A percentile compares a stretch with the other conserved stretches of the same genome.
These are phyloP conservation scores for Habrosyne pyritoides DNA, from an alignment of 2,888 invertebrate genomes.

Conservation along the genomic window DNA sequence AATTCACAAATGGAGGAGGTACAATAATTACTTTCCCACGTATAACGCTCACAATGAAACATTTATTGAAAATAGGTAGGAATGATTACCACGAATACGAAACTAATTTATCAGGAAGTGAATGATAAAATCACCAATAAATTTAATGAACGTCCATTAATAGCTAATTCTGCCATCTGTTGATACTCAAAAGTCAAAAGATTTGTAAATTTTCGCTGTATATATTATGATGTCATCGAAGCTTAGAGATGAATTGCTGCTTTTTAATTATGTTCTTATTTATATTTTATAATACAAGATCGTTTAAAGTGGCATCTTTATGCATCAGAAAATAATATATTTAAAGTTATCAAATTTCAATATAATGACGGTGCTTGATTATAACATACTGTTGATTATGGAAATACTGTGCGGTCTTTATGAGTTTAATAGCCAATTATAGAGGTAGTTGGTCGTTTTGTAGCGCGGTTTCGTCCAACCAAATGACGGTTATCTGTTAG, in stretches of 20 bases:
- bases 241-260: not conserved
- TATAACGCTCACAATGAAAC: not conserved
- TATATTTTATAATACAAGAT: not conserved
- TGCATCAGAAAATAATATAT: not conserved
- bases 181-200: conserved; percentile 28
- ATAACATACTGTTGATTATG: conserved; percentile 19
- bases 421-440: conserved; percentile 17
- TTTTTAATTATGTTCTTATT: not conserved
- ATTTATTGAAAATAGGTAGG: not conserved
- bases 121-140: conserved; percentile 21
- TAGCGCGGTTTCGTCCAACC: conserved; percentile 5
- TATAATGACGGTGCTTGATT: not conserved
- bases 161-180: conserved; percentile 24
- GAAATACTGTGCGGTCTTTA: conserved; percentile 17
- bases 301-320: not conserved
- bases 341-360: conserved; percentile 1
- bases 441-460: conserved; percentile 19
- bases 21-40: too few species aligned
- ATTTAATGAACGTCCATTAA: conserved; percentile 17
- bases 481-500: not conserved
- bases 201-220: conserved; percentile 30
- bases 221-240: conserved; percentile 40
- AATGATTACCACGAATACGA: conserved; percentile 11
- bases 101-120: conserved; percentile 24
- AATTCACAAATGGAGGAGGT: too few species aligned